Conservation (phyloP, 2,113 vertebrate species). For the Urocitellus parryii region DNA sequence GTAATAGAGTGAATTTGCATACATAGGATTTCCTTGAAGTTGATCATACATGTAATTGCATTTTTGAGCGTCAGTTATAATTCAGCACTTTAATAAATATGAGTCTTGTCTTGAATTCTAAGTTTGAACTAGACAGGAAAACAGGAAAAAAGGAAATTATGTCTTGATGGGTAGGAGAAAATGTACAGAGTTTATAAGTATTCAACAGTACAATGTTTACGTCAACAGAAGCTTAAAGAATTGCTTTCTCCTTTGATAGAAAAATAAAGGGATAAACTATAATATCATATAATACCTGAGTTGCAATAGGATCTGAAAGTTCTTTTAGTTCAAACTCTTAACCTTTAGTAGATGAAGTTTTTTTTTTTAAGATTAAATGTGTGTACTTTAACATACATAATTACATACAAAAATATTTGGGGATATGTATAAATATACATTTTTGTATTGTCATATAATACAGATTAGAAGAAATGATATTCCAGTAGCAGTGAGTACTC, state of each 20-base stretch:
- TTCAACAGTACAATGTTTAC: not conserved
- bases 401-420: not conserved
- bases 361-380: not conserved
- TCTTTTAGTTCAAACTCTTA: constrained; percentile 17
- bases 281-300: not conserved
- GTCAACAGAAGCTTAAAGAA: not conserved
- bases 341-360: not conserved
- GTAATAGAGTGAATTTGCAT: constrained; percentile 45
- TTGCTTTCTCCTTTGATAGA: constrained; percentile 22
- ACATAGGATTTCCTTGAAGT: constrained; percentile 40
- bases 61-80: constrained; percentile 66
- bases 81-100: constrained; percentile 55
- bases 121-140: constrained; percentile 36
- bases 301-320: not conserved
- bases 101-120: constrained; percentile 53
- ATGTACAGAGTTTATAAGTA: not conserved
- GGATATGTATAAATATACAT: not conserved
- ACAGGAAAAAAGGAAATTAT: not conserved
- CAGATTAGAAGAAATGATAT: not conserved
- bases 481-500: not conserved
- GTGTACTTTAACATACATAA: not conserved
- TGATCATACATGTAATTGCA: constrained; percentile 54
- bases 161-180: not conserved
- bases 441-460: constrained; percentile 1
- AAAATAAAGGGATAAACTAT: constrained; percentile 4